phyloP scores from a whole-genome alignment of 2,888 invertebrate genomes.

The Trichacis sp. region DNA sequence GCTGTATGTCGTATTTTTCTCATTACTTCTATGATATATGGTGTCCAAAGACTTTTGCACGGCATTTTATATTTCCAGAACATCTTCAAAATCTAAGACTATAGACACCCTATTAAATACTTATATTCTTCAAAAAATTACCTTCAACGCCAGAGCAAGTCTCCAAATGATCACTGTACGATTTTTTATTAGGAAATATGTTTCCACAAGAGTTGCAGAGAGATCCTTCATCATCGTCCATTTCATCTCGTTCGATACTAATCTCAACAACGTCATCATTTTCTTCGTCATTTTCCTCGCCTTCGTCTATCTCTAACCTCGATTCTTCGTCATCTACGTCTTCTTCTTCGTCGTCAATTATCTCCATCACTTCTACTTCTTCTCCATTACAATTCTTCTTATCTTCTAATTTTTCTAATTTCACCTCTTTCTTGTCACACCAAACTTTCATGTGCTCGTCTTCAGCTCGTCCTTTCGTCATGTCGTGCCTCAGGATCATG shows the following conservation, averaged over 20 bases:
- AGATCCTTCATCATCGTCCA: constrained; percentile 18
- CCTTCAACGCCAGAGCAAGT: constrained; percentile 28
- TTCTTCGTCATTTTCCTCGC: constrained; percentile 23
- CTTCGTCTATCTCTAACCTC: constrained; percentile 22
- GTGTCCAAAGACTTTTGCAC: too few species aligned
- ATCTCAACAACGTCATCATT: constrained; percentile 12
- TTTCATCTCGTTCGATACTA: background rate
- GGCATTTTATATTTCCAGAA: too few species aligned
- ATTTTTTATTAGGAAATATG: constrained; percentile 22
- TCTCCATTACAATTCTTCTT: constrained; percentile 12
- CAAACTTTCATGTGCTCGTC: constrained; percentile 24
- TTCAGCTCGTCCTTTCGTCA: constrained; percentile 44
- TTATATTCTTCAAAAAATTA: too few species aligned
- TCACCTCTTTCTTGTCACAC: background rate
- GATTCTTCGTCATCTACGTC: constrained; percentile 24
- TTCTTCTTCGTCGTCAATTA: constrained; percentile 22
- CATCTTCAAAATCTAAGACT: too few species aligned
- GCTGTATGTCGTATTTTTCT: too few species aligned
- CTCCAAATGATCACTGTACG: constrained; percentile 25
- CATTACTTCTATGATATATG: too few species aligned
- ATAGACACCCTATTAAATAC: too few species aligned
- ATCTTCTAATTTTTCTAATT: constrained; percentile 7
- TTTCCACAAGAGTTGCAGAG: constrained; percentile 36
- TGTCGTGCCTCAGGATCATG: constrained; percentile 46
- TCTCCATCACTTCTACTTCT: too few species aligned